phyloP scores from a whole-genome alignment of 2,797 vertebrate species.

The Dendrocincla tyrannina region DNA sequence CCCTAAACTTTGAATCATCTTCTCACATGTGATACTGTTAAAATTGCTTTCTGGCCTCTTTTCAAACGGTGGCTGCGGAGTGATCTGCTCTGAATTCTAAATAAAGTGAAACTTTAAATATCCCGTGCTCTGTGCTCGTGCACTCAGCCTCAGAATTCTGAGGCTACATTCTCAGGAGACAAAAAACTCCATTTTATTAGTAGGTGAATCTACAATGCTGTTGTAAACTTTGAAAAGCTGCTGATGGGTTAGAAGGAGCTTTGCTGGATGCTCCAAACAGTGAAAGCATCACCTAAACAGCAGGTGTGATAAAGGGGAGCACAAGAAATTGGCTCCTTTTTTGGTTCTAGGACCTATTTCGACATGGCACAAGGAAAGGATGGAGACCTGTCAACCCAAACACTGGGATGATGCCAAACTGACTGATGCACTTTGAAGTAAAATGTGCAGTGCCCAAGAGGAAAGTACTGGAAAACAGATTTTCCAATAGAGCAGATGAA shows the following conservation, averaged over 20 bases:
- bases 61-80: conserved; percentile 21
- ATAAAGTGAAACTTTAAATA: conserved; percentile 44
- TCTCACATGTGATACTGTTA: conserved; percentile 15
- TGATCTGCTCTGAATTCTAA: conserved; percentile 38
- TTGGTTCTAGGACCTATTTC: neutral
- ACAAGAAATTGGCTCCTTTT: neutral
- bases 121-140: neutral
- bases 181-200: neutral
- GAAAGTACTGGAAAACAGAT: neutral
- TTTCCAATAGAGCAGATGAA: neutral
- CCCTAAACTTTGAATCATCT: conserved; percentile 8
- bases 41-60: conserved; percentile 50
- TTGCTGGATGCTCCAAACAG: neutral
- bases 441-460: neutral
- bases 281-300: neutral
- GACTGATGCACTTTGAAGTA: neutral
- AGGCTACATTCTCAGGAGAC: neutral
- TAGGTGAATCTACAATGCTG: neutral
- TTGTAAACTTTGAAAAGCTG: neutral
- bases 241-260: neutral
- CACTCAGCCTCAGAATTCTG: neutral
- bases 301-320: neutral
- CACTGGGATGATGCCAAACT: neutral
- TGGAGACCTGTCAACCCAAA: neutral
- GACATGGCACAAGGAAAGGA: fast-evolving